These are phyloP conservation scores for Candoia aspera DNA, from an alignment of 2,113 vertebrate species.

Conservation along the genomic window DNA sequence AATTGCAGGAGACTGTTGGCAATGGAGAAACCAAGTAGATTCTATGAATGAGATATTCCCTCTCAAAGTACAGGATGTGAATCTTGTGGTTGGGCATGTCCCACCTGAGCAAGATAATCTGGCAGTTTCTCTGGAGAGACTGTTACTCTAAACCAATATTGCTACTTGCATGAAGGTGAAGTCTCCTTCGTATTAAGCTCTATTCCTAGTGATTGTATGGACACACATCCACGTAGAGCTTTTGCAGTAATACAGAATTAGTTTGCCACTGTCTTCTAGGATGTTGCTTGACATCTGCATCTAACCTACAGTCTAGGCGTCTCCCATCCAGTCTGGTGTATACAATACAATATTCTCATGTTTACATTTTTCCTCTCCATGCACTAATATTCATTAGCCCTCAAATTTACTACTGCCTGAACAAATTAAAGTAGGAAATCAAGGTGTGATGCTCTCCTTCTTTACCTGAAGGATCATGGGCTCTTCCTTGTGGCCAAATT, in stretches of 20 bases:
- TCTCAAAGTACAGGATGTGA: background rate
- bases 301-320: background rate
- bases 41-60: background rate
- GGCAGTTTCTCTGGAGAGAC: background rate
- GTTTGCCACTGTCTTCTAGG: background rate
- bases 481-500: background rate
- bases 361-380: background rate
- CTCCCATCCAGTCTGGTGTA: background rate
- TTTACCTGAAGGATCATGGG: background rate
- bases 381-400: background rate
- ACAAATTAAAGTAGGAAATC: background rate
- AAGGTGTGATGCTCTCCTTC: background rate
- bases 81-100: background rate
- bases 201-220: background rate
- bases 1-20: slow-evolving; percentile 41
- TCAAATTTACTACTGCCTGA: background rate
- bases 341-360: background rate
- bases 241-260: background rate
- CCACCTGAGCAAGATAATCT: background rate
- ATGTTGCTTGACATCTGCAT: background rate
- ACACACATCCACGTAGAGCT: no score
- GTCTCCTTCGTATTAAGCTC: background rate
- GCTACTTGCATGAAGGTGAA: background rate
- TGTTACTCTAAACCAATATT: background rate
- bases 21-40: background rate